Evolutionary conservation across 2,888 invertebrate genomes (phyloP).

Genomic region (Agelastica alni): DNA sequence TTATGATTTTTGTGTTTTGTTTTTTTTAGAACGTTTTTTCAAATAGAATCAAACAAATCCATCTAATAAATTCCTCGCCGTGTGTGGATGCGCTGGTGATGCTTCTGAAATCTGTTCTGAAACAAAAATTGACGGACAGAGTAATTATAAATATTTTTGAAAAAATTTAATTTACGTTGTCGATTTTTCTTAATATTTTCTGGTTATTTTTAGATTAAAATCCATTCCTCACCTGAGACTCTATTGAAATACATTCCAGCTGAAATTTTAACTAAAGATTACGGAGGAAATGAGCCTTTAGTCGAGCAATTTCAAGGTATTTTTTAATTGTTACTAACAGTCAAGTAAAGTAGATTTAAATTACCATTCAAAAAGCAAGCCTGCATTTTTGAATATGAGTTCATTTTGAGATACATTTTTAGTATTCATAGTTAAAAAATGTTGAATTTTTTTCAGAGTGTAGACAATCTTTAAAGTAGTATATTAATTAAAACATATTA

Average conservation of each 20-base stretch:
- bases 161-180: slow-evolving; percentile 11
- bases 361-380: too few relatives aligned
- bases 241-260: slow-evolving; percentile 29
- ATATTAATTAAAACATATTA: too few relatives aligned
- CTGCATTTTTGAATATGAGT: too few relatives aligned
- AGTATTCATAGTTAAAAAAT: too few relatives aligned
- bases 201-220: slow-evolving; percentile 29
- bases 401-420: too few relatives aligned
- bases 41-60: slow-evolving; percentile 54
- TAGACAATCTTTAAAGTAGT: too few relatives aligned
- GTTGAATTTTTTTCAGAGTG: too few relatives aligned
- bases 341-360: too few relatives aligned
- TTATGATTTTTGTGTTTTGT: too few relatives aligned
- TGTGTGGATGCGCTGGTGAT: slow-evolving; percentile 47
- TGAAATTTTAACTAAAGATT: slow-evolving; percentile 36
- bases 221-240: slow-evolving; percentile 26
- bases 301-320: slow-evolving; percentile 65
- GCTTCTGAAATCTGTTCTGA: slow-evolving; percentile 55
- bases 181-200: not conserved
- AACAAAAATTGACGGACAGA: slow-evolving; percentile 55
- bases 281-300: slow-evolving; percentile 45
- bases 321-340: too few relatives aligned
- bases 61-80: slow-evolving; percentile 55
- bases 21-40: slow-evolving; percentile 59
- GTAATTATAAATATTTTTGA: too few relatives aligned